Evolutionary conservation across 2,113 vertebrate species (phyloP), one percentile per base, ranked within the genome.

Genomic region (Erythrocercus mccallii): DNA sequence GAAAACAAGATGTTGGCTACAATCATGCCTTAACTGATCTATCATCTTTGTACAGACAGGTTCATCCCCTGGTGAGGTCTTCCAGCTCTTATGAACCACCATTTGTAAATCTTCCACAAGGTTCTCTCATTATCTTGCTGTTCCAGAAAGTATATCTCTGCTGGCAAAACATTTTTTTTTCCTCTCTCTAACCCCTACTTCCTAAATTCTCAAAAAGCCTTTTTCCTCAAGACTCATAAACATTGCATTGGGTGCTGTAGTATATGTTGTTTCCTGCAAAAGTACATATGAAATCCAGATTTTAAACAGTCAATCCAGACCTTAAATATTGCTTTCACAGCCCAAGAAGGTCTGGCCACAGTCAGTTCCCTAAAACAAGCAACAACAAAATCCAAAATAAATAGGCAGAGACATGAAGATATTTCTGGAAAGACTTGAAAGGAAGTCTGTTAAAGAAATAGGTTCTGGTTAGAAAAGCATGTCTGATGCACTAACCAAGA

Each of bases 321-420:
- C 57, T 93, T 94, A 95, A 97, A 94, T 84, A 93, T 84, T 95
- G 79, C 77, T 96, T 94, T 96, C 96, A 90, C 47, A 96, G 91
- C 85, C 69, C 33, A 95, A 88, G 90, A 95, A 94, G 69, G 80
- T 57, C 12, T 69, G 74, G 86, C 91, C 94, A 93, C 76, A 96
- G 72, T 80, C 77, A 93, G 92, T 65, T 97, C 93, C 86, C 89
- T 77, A 82, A 93, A 97, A 95, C 91, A 95, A 96, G 87, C 96
- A 96, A 96, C 42, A 95, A 89, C 81, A 76, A 94, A 96, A 84
- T 77, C 24, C 0, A 2, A 97, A 97, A 78, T 90, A 95, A 92
- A 96, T 73, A 97, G 66, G 40, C 37, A 90, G 96, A 92, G 92
- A 95, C 95, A 83, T 60, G 0, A 95, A 89, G 51, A 79, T 38